Conservation (phyloP, 2,797 vertebrate species). For the Pelodytes ibericus region DNA sequence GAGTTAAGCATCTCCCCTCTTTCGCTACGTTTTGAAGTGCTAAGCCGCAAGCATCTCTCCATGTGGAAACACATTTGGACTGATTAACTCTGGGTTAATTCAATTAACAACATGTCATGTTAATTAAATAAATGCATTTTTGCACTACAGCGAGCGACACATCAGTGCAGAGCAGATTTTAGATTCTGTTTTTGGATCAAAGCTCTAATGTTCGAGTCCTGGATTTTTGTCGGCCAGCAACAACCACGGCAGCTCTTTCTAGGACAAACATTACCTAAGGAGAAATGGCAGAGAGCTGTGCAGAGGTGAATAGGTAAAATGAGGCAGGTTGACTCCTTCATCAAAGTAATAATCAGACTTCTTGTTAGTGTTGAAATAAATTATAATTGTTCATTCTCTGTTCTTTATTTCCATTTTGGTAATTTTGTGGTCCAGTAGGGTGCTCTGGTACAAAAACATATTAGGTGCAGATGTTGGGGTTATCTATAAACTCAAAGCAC, state of each 20-base stretch:
- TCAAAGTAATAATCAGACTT: not conserved
- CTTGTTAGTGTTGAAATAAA: too few relatives aligned
- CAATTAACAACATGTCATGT: slow-evolving; percentile 50
- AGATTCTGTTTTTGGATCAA: slow-evolving; percentile 15
- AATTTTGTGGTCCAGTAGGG: too few relatives aligned
- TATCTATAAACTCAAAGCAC: too few relatives aligned
- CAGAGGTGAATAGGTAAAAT: too few relatives aligned
- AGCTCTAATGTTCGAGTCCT: not conserved
- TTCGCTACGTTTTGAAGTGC: slow-evolving; percentile 23
- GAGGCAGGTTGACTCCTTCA: not conserved
- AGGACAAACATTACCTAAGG: not conserved
- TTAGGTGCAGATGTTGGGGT: too few relatives aligned
- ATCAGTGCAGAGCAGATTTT: slow-evolving; percentile 1
- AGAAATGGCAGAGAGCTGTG: not conserved
- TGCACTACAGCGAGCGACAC: slow-evolving; percentile 5
- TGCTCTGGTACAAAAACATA: too few relatives aligned
- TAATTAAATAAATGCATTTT: slow-evolving; percentile 50
- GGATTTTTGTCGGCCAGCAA: not conserved
- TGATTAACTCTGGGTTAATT: slow-evolving; percentile 54
- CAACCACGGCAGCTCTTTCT: not conserved
- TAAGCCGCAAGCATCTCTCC: slow-evolving; percentile 33
- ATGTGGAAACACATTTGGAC: slow-evolving; percentile 47
- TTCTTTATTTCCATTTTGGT: too few relatives aligned
- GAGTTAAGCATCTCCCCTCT: not conserved
- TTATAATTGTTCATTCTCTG: too few relatives aligned